Conservation (phyloP, 2,113 vertebrate species). For the Chloebia gouldiae region DNA sequence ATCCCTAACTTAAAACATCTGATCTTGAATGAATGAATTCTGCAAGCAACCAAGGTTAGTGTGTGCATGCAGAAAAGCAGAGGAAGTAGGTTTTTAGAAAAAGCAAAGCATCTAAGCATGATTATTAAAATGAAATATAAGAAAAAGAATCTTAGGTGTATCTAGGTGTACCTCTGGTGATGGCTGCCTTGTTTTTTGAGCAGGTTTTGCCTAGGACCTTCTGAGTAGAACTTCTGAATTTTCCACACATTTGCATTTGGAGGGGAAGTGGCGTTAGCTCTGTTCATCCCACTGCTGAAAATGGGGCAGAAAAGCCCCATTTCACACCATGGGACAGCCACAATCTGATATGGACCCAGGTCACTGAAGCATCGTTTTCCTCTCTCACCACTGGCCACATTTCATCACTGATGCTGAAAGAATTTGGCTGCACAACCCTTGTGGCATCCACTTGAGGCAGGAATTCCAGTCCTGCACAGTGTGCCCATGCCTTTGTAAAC, state of each 20-base stretch:
- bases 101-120: background rate
- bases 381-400: background rate
- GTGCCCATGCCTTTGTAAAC: background rate
- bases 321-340: background rate
- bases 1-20: background rate
- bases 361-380: background rate
- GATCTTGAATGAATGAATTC: background rate
- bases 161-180: background rate
- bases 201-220: background rate
- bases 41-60: background rate
- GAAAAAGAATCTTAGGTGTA: background rate
- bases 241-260: background rate
- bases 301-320: background rate
- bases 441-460: background rate
- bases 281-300: background rate
- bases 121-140: background rate
- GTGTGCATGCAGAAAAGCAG: background rate
- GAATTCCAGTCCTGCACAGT: background rate
- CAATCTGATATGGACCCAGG: background rate
- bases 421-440: background rate
- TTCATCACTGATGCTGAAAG: constrained; percentile 9
- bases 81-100: background rate
- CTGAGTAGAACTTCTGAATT: background rate
- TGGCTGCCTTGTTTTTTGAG: background rate
- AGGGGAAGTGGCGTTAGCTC: background rate